phyloP scores from a whole-genome alignment of 1,140 invertebrate species.

The Macrobrachium rosenbergii region DNA sequence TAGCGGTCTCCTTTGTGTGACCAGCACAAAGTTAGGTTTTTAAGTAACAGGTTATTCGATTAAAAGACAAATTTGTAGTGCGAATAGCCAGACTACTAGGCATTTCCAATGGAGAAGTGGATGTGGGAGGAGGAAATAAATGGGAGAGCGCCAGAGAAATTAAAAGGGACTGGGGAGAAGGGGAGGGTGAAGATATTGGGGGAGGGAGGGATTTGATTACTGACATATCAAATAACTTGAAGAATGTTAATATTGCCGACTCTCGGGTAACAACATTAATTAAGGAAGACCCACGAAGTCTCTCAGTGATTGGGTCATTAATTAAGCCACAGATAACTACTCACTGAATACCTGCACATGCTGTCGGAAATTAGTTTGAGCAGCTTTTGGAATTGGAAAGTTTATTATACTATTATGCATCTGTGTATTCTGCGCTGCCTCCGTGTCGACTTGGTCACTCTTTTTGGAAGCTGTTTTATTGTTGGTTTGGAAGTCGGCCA shows the following conservation, averaged over 20 bases:
- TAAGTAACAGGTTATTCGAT: too few species aligned
- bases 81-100: too few species aligned
- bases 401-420: not conserved
- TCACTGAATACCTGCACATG: slow-evolving; percentile 33
- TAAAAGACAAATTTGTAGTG: too few species aligned
- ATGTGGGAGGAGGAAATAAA: too few species aligned
- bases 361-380: not conserved
- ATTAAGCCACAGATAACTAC: slow-evolving; percentile 10
- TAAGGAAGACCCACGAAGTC: slow-evolving; percentile 12
- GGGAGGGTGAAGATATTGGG: not conserved
- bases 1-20: too few species aligned
- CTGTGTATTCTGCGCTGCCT: too few species aligned
- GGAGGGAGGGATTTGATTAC: not conserved
- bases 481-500: too few species aligned
- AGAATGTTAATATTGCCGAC: slow-evolving; percentile 16
- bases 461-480: too few species aligned
- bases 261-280: not conserved
- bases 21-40: too few species aligned
- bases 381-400: not conserved
- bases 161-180: not conserved
- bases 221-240: slow-evolving; percentile 11
- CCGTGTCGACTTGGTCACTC: too few species aligned
- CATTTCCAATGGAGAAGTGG: too few species aligned
- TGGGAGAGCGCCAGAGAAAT: too few species aligned
- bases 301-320: slow-evolving; percentile 10